Evolutionary conservation across 1,140 invertebrate species (phyloP).

Genomic region (Hirudo medicinalis): DNA sequence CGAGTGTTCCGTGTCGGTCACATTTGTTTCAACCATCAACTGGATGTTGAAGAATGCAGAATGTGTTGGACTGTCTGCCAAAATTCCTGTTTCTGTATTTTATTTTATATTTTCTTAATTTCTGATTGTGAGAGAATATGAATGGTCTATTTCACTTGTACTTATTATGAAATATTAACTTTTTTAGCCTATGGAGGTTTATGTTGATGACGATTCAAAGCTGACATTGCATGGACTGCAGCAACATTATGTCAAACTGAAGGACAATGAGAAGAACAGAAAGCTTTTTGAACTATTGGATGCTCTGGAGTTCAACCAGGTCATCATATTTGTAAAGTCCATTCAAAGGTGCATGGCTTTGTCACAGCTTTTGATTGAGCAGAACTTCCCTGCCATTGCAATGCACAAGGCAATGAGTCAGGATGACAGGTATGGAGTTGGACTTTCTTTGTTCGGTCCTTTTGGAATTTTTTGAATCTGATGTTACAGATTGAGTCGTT

Average conservation of each 20-base stretch:
- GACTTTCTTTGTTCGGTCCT: not conserved
- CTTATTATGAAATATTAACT: not conserved
- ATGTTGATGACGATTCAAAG: slow-evolving; percentile 98
- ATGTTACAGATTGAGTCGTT: slow-evolving; percentile 51
- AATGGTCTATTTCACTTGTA: not conserved
- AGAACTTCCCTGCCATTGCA: slow-evolving; percentile 98
- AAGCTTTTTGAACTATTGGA: slow-evolving; percentile 97
- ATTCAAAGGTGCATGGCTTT: slow-evolving; percentile 95
- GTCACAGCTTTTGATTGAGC: slow-evolving; percentile 85
- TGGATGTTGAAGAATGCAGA: not conserved
- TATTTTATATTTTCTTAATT: slow-evolving; percentile 2
- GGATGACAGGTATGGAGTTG: slow-evolving; percentile 60
- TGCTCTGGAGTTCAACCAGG: slow-evolving; percentile 94
- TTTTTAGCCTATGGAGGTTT: slow-evolving; percentile 92
- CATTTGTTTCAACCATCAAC: not conserved
- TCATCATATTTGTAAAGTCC: slow-evolving; percentile 94
- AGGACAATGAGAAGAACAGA: slow-evolving; percentile 99
- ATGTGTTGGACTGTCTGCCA: too few relatives aligned
- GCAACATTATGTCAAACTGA: slow-evolving; percentile 98
- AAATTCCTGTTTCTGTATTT: not conserved
- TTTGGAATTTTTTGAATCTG: not conserved
- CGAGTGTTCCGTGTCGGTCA: not conserved
- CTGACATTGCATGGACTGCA: slow-evolving; percentile 94
- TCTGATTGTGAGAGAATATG: not conserved
- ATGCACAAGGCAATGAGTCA: slow-evolving; percentile 98